Evolutionary conservation across 2,797 vertebrate species (phyloP), one percentile per base, ranked within the genome.

Genomic region (Alosa sapidissima): DNA sequence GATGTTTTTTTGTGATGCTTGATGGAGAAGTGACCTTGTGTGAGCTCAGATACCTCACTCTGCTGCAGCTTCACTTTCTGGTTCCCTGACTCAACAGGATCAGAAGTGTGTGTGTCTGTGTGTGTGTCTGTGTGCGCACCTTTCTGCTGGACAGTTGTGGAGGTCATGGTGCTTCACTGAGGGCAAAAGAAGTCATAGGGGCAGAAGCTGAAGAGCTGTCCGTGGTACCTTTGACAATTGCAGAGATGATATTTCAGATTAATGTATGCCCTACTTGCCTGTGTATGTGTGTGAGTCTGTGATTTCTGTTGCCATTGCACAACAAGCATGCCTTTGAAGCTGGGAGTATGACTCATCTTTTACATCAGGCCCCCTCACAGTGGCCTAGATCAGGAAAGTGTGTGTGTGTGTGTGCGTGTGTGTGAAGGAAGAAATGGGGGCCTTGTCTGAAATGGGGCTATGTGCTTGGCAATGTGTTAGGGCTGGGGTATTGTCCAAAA

Each of bases 321-420:
- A 45, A 78, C 41, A 78, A 78, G 41, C 72, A 16, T 45, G 72
- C 72, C 72, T 78, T 78, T 78, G 72, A 78, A 78, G 72, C 36
- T 78, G 72, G 72, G 72, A 47, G 45, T 0, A 47, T 78, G 72
- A 78, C 16, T 82, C 81, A 52, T 52, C 75, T 81, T 82, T 82
- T 9, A 36, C 81, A 54, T 21, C 13, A 52, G 14, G 81, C 33
- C 81, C 33, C 14, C 28, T 47, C 47, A 33, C 51, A 36, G 24
- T 33, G 16, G 33, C 81, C 49, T 62, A 47, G 58, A 62, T n/a
- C n/a, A 62, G 19, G 19, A n/a, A 16, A 8, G 11, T 33, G 55
- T 58, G 24, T 28, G 41, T 47, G 33, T 75, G 68, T 72, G 68
- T 72, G 36, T 45, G 33, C 5, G 68, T 16, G 68, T 16, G 68